Conservation (phyloP, 2,113 vertebrate genomes). For the Callocephalon fimbriatum region DNA sequence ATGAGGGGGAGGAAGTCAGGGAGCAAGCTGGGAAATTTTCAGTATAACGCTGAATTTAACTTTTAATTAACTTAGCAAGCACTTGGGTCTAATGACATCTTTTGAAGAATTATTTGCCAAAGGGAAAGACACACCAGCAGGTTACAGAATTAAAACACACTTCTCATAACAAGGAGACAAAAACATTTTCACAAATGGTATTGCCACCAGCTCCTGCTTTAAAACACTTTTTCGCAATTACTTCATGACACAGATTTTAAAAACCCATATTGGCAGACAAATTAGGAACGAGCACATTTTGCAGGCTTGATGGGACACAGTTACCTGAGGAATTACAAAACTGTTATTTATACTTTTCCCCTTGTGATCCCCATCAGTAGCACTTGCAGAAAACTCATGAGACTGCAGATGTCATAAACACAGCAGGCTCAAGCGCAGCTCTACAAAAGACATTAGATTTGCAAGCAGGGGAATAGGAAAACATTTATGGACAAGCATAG, state of each 20-base stretch:
- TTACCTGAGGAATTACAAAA: neutral
- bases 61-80: neutral
- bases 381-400: neutral
- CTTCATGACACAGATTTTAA: neutral
- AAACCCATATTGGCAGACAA: fast-evolving
- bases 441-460: neutral
- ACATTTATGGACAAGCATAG: neutral
- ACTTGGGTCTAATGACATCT: neutral
- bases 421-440: fast-evolving
- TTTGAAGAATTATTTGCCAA: neutral
- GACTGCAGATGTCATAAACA: neutral
- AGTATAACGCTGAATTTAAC: fast-evolving
- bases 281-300: fast-evolving
- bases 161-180: neutral
- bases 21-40: neutral
- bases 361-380: neutral
- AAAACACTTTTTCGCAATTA: neutral
- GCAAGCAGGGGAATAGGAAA: neutral
- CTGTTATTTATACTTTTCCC: fast-evolving
- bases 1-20: fast-evolving
- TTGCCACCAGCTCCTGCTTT: neutral
- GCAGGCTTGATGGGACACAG: too few relatives aligned
- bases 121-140: neutral
- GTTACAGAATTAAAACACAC: neutral
- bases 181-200: fast-evolving